These are phyloP conservation scores for Falcaria lacertinaria DNA, from an alignment of 2,888 invertebrate species.

Conservation along the genomic window DNA sequence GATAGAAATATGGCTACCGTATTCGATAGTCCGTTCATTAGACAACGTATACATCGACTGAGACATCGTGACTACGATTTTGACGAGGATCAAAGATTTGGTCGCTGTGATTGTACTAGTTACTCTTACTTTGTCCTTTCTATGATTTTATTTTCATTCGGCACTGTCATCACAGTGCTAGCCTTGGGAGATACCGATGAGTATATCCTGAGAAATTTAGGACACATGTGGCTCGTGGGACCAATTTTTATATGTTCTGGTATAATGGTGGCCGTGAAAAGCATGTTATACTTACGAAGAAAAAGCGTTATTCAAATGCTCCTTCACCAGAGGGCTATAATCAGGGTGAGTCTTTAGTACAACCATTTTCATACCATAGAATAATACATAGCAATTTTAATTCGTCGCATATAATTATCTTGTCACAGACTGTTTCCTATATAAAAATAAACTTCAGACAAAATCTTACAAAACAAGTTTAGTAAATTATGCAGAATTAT, in stretches of 20 bases:
- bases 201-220: slow-evolving; percentile 80
- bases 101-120: slow-evolving; percentile 83
- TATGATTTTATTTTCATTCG: slow-evolving; percentile 81
- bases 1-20: slow-evolving; percentile 79
- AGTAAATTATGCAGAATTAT: neutral
- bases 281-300: slow-evolving; percentile 82
- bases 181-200: slow-evolving; percentile 82
- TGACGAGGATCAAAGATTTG: slow-evolving; percentile 81
- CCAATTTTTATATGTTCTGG: slow-evolving; percentile 84
- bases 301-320: slow-evolving; percentile 84
- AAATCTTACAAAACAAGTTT: neutral
- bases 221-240: slow-evolving; percentile 84
- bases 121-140: slow-evolving; percentile 83
- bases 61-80: slow-evolving; percentile 80
- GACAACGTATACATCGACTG: slow-evolving; percentile 80
- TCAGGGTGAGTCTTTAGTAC: slow-evolving; percentile 75
- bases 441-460: too few species aligned
- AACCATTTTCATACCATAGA: too few species aligned
- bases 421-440: too few species aligned
- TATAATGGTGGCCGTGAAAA: slow-evolving; percentile 84
- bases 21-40: slow-evolving; percentile 81
- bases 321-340: slow-evolving; percentile 80
- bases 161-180: slow-evolving; percentile 82
- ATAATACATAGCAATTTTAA: too few species aligned
- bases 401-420: too few species aligned